Conservation (phyloP, 2,113 vertebrate species). For the Verasper variegatus region DNA sequence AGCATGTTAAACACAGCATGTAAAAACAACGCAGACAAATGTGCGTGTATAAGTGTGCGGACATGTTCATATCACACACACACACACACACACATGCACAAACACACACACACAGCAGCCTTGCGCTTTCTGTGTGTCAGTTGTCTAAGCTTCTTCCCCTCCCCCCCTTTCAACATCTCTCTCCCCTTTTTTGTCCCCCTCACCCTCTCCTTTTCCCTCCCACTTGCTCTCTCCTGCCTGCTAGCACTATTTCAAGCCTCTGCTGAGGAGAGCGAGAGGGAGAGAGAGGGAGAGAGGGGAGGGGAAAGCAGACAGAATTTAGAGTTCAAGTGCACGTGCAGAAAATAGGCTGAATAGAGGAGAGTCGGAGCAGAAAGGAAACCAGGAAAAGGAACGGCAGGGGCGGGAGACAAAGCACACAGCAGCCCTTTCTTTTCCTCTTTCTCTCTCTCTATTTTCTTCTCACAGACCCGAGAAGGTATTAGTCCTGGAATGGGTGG, state of each 20-base stretch:
- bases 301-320: conserved; percentile 80
- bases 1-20: conserved; percentile 23
- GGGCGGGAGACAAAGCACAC: conserved; percentile 66
- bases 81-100: conserved; percentile 33
- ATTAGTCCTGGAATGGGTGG: conserved; percentile 50
- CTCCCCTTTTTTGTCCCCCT: conserved; percentile 80
- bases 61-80: conserved; percentile 43
- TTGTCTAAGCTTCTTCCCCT: conserved; percentile 76
- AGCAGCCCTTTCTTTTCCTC: conserved; percentile 46
- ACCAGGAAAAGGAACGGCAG: conserved; percentile 71
- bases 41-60: conserved; percentile 54
- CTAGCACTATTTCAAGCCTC: conserved; percentile 81
- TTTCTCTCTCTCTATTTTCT: conserved; percentile 41
- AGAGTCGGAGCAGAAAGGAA: conserved; percentile 73
- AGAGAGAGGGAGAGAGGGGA: conserved; percentile 49
- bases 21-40: conserved; percentile 42
- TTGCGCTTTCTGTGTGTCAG: conserved; percentile 70
- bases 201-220: conserved; percentile 70
- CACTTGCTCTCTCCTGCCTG: conserved; percentile 72
- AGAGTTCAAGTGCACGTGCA: conserved; percentile 85
- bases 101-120: conserved; percentile 49
- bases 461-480: conserved; percentile 53
- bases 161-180: conserved; percentile 77
- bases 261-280: conserved; percentile 43
- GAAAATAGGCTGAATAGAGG: conserved; percentile 79